Conservation (phyloP, 2,888 invertebrate genomes). For the Pilophorus perplexus region DNA sequence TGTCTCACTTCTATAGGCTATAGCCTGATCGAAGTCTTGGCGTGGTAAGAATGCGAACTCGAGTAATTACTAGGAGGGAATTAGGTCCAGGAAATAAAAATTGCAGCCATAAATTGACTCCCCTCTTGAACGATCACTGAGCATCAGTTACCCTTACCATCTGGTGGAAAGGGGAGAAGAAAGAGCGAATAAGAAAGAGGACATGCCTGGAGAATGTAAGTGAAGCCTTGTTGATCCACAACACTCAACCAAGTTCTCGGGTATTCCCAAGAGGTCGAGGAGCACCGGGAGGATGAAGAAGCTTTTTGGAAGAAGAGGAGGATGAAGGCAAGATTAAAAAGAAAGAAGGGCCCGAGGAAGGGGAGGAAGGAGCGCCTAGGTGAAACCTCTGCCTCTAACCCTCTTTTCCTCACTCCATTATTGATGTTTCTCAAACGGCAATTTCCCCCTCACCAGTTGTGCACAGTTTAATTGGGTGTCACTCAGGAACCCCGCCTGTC, state of each 20-base stretch:
- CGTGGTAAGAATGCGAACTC: too few species aligned
- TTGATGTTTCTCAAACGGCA: constrained; percentile 39
- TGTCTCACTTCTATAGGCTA: too few species aligned
- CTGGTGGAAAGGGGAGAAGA: too few species aligned
- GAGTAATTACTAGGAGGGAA: too few species aligned
- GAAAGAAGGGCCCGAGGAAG: not conserved
- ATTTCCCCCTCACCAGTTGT: constrained; percentile 37
- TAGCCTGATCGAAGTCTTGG: too few species aligned
- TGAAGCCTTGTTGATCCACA: constrained; percentile 37
- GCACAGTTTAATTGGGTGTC: constrained; percentile 42
- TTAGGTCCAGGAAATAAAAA: too few species aligned
- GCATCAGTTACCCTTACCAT: too few species aligned
- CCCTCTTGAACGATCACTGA: too few species aligned
- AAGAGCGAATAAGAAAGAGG: not conserved
- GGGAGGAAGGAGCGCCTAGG: not conserved
- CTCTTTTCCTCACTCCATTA: constrained; percentile 33
- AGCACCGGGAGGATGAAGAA: constrained; percentile 20
- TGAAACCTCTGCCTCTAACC: constrained; percentile 13
- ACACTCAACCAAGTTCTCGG: constrained; percentile 30
- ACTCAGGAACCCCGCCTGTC: constrained; percentile 19
- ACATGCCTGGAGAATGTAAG: constrained; percentile 21
- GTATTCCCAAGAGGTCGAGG: constrained; percentile 27
- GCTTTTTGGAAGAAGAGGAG: constrained; percentile 8
- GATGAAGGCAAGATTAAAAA: constrained; percentile 26
- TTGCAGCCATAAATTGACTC: too few species aligned